phyloP scores from a whole-genome alignment of 1,140 invertebrate genomes.

The Drosophila setifemur region DNA sequence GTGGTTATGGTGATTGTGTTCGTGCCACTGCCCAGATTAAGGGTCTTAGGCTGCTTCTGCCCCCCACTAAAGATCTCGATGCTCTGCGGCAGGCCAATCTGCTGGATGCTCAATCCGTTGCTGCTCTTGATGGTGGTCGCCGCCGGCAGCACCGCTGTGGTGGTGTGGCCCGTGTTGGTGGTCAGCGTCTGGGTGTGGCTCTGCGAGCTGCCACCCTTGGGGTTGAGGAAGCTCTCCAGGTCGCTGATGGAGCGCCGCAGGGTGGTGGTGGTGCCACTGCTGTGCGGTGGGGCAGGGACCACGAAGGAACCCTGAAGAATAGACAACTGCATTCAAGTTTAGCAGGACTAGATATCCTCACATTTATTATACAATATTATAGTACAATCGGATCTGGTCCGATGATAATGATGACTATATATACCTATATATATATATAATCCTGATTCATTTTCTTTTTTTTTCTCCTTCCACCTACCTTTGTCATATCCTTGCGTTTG shows the following conservation, averaged over 20 bases:
- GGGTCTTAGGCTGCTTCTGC: slow-evolving; percentile 58
- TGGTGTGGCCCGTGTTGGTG: slow-evolving; percentile 39
- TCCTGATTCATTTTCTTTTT: too few species aligned
- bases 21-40: slow-evolving; percentile 57
- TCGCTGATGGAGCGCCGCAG: slow-evolving; percentile 75
- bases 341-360: too few species aligned
- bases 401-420: too few species aligned
- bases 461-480: slow-evolving; percentile 49
- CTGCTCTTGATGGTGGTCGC: slow-evolving; percentile 74
- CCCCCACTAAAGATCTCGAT: slow-evolving; percentile 76
- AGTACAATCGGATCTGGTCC: too few species aligned
- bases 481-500: slow-evolving; percentile 84
- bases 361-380: too few species aligned
- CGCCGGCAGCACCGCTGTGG: slow-evolving; percentile 61
- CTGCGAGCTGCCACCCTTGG: slow-evolving; percentile 54
- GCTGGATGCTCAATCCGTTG: slow-evolving; percentile 61
- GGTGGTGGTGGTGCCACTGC: slow-evolving; percentile 43
- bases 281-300: slow-evolving; percentile 78
- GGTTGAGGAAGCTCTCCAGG: slow-evolving; percentile 75
- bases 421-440: too few species aligned
- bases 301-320: slow-evolving; percentile 74
- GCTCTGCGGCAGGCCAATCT: slow-evolving; percentile 75
- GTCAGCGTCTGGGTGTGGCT: slow-evolving; percentile 36
- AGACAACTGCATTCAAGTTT: too few species aligned
- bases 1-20: slow-evolving; percentile 74